Evolutionary conservation across 2,888 invertebrate species (phyloP).

Genomic region (Mermis nigrescens): DNA sequence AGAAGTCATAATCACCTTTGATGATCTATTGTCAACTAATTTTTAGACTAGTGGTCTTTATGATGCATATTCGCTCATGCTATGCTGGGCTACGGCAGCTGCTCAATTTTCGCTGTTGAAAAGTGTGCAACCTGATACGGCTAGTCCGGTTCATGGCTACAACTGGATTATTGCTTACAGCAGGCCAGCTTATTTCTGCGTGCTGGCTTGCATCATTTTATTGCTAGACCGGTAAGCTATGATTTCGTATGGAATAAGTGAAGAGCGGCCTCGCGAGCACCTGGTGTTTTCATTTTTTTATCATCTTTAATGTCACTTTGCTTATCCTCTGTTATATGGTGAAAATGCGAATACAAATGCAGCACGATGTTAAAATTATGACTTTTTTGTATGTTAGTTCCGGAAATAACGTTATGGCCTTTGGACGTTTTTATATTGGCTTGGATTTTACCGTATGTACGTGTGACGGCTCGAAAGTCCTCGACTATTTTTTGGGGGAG

Average conservation of each 20-base stretch:
- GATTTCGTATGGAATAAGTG: neutral
- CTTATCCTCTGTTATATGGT: too few relatives aligned
- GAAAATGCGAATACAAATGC: too few relatives aligned
- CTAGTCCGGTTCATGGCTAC: conserved; percentile 71
- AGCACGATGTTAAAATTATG: too few relatives aligned
- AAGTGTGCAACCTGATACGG: conserved; percentile 94
- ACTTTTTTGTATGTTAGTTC: too few relatives aligned
- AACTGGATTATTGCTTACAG: conserved; percentile 36
- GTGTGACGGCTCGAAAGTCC: too few relatives aligned
- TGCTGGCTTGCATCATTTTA: conserved; percentile 45
- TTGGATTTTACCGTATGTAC: too few relatives aligned
- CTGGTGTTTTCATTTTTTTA: conserved; percentile 14
- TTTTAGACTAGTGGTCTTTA: conserved; percentile 74
- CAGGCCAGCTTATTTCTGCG: conserved; percentile 73
- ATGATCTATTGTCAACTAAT: conserved; percentile 41
- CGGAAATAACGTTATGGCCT: too few relatives aligned
- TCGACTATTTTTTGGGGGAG: too few relatives aligned
- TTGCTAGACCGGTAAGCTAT: conserved; percentile 26
- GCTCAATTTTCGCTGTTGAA: conserved; percentile 51
- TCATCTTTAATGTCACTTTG: too few relatives aligned
- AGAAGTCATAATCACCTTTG: conserved; percentile 4
- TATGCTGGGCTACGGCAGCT: conserved; percentile 91
- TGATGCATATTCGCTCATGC: conserved; percentile 74
- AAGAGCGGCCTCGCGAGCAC: conserved; percentile 12
- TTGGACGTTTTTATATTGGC: too few relatives aligned